Base-by-base conservation (phyloP, 2,888 invertebrate species). In the Tuta absoluta region DNA sequence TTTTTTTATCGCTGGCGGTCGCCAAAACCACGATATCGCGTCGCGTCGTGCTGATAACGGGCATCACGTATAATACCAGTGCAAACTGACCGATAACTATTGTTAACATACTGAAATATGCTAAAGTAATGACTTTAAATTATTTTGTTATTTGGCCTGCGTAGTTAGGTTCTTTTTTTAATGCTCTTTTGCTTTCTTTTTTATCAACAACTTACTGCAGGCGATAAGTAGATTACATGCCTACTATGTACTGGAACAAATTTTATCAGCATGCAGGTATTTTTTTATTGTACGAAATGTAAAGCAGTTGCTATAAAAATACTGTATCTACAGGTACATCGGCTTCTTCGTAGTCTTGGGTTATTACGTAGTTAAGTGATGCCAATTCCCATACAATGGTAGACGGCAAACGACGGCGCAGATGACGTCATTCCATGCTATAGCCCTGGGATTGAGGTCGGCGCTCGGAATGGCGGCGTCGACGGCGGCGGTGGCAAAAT, bases 401-500 rank as follows among this genome's bases (percentile, higher is more conserved):
- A 80, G 81, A 84, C 70, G 71, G 14, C 11, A 24, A 53, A 53
- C 78, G 81, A 75, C 78, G 80, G 77, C 74, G 79, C 72, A 79
- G 77, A 70, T 89, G 89, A 90, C 89, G 90, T 91, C 89, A 90
- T 79, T 81, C 77, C 77, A 79, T 78, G 80, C 82, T 14, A 53
- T 82, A 88, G 87, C 89, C 89, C 88, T 87, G 87, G 80, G 81
- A 88, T 87, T 84, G 89, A 89, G 89, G 87, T 89, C 87, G 85
- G 79, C 82, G 82, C 79, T 83, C 81, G 82, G 82, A 86, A 84
- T 81, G 81, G 79, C 82, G 83, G 80, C 89, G 84, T 69, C 51
- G 49, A 79, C 89, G 83, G 80, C 89, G 84, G 69, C 51, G 49
- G 79, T 89, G 83, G 78, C 83, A 78, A 85, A 87, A 85, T 85